Evolutionary conservation across 1,140 invertebrate genomes (phyloP), one percentile per base, ranked within the genome.

Genomic region (Reticulitermes speratus): DNA sequence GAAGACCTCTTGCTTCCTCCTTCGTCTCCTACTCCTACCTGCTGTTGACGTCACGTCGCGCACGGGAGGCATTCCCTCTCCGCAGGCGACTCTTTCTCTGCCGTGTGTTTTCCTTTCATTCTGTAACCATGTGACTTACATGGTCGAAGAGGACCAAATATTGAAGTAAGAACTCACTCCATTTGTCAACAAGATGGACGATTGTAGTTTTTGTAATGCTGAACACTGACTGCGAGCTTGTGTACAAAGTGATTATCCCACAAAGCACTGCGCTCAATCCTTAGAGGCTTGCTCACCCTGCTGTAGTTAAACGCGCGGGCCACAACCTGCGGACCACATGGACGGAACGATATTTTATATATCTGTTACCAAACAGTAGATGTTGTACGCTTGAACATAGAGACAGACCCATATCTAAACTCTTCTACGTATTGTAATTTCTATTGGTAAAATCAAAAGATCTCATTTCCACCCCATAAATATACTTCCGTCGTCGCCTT

Each of bases 321-420:
- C 65, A 75, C 8, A 75, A n/a, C 65, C 65, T n/a, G 65, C 65
- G 65, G n/a, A 11, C 65, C n/a, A 9, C 9, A 75, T 75, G 65
- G 65, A 75, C 65, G 65, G 65, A 75, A n/a, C 65, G 65, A 19
- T 75, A 30, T 75, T 75, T 75, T 75, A 75, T 75, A 75, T 75
- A 75, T 75, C 65, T 75, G n/a, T 75, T 75, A 75, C 8, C 59
- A 65, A 30, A 75, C n/a, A 25, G 65, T 75, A 21, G 65, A 75
- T 75, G 65, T 75, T 75, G 25, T 75, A 30, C 14, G 65, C 65
- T 75, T 75, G 65, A 30, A 6, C 65, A 6, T 75, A 75, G 65
- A 30, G 65, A 75, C 65, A 75, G n/a, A 16, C 65, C 7, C 65
- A 75, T 75, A 75, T 75, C n/a, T 25, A 16, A 30, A 75, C 25